phyloP scores from a whole-genome alignment of 2,797 vertebrate species.

The Aphelocoma californica region DNA sequence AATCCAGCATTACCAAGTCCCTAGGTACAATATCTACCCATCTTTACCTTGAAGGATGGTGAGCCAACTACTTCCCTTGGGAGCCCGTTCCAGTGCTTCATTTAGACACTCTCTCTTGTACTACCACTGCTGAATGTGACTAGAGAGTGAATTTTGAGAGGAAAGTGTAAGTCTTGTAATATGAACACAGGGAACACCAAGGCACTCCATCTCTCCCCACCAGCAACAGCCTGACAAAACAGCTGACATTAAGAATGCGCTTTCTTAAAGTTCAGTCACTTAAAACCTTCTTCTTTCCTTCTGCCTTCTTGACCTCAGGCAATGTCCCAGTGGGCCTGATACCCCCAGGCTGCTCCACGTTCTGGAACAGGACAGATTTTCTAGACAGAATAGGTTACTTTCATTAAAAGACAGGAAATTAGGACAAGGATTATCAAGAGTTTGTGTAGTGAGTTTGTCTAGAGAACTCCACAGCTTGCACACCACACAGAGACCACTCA shows the following conservation, averaged over 20 bases:
- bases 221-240: background rate
- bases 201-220: background rate
- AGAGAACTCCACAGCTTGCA: background rate
- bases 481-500: background rate
- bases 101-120: background rate
- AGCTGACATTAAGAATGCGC: background rate
- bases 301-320: background rate
- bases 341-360: background rate
- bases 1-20: background rate
- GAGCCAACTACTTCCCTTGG: background rate
- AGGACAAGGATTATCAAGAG: background rate
- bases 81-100: background rate
- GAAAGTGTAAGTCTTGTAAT: background rate
- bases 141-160: background rate
- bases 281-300: background rate
- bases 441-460: background rate
- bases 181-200: background rate
- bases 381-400: background rate
- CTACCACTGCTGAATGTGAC: background rate
- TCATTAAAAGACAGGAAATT: background rate
- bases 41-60: background rate
- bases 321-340: background rate
- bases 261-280: background rate
- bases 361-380: background rate
- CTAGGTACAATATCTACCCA: fast-evolving